Conservation (phyloP, 2,113 vertebrate genomes). For the Connochaetes taurinus region DNA sequence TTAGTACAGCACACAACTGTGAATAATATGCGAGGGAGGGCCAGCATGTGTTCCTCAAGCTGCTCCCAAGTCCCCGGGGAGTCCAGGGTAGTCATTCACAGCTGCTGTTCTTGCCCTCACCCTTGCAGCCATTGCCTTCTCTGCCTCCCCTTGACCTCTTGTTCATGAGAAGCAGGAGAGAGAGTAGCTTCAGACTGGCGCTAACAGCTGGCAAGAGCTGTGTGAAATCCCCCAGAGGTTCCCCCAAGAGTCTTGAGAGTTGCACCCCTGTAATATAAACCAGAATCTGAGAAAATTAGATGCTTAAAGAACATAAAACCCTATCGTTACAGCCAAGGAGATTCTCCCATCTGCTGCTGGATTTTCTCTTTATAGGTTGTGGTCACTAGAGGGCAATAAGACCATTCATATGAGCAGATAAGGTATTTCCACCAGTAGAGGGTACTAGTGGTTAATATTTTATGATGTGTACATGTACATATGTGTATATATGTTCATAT, state of each 20-base stretch:
- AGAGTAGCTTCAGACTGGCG: conserved; percentile 45
- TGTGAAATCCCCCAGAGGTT: conserved; percentile 51
- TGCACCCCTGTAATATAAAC: conserved; percentile 71
- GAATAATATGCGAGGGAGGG: conserved; percentile 23
- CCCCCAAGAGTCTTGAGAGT: conserved; percentile 64
- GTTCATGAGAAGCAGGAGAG: conserved; percentile 51
- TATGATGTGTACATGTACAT: conserved; percentile 32
- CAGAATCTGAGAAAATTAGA: conserved; percentile 68
- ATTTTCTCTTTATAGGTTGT: conserved; percentile 61
- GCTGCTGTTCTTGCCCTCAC: conserved; percentile 59
- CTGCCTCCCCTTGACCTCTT: conserved; percentile 67
- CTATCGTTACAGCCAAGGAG: conserved; percentile 53
- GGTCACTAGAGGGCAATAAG: conserved; percentile 70
- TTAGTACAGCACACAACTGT: conserved; percentile 39
- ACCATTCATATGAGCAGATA: conserved; percentile 44
- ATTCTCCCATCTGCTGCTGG: conserved; percentile 61
- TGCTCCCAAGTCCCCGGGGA: conserved; percentile 55
- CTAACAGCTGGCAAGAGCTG: conserved; percentile 69
- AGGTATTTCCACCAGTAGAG: conserved; percentile 59
- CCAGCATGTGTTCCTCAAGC: conserved; percentile 70
- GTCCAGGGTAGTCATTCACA: conserved; percentile 40
- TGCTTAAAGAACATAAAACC: conserved; percentile 70
- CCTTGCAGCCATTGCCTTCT: conserved; percentile 38
- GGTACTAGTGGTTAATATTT: conserved; percentile 69
- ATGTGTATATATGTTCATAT: conserved; percentile 26